Evolutionary conservation across 2,113 vertebrate genomes (phyloP).

Genomic region (Oncorhynchus kisutch): DNA sequence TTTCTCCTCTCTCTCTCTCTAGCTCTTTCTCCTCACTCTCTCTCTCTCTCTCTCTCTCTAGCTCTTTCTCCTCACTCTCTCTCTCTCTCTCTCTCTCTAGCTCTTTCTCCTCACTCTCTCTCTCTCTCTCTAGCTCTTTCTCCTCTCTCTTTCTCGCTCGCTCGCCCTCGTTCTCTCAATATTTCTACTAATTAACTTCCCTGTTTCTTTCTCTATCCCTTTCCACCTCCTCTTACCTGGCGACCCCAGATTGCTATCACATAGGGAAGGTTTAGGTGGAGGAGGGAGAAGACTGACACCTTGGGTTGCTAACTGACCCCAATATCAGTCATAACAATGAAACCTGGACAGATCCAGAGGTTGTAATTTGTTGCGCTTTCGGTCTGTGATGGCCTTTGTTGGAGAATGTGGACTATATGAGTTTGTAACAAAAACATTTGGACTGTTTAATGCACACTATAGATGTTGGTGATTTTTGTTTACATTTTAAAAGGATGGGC

Average conservation of each 20-base stretch:
- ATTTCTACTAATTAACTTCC: too few relatives aligned
- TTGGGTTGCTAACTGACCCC: background rate
- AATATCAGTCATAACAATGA: background rate
- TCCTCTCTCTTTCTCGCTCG: too few relatives aligned
- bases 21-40: background rate
- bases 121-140: too few relatives aligned
- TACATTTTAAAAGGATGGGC: background rate
- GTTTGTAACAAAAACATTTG: too few relatives aligned
- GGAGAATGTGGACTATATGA: background rate
- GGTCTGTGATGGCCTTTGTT: background rate
- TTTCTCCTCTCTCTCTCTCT: background rate
- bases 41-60: too few relatives aligned
- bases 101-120: conserved; percentile 22
- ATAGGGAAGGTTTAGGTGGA: background rate
- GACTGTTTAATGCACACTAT: background rate
- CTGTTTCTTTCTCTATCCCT: conserved; percentile 1
- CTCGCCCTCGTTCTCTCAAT: conserved; percentile 5
- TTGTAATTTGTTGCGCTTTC: background rate
- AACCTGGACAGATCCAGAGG: background rate
- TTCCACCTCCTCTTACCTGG: conserved; percentile 4
- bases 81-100: background rate
- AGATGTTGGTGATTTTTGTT: background rate
- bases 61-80: conserved; percentile 27
- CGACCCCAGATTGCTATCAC: conserved; percentile 3
- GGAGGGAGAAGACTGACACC: background rate